These are phyloP conservation scores for Sericinus montela DNA, from an alignment of 2,888 invertebrate genomes.

Conservation along the genomic window DNA sequence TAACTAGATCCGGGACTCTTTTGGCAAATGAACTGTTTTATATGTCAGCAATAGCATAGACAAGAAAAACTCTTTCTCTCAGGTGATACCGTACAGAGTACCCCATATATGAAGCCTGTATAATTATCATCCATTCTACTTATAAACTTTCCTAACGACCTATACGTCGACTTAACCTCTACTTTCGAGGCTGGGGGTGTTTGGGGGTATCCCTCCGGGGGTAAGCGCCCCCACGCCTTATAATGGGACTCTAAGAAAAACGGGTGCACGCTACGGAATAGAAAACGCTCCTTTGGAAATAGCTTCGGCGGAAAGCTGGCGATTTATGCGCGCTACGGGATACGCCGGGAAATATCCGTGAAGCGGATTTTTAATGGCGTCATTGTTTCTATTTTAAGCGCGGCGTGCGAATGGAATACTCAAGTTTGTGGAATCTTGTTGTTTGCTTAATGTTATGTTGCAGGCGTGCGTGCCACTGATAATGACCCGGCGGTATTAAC, in stretches of 20 bases:
- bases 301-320: constrained; percentile 77
- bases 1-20: not conserved
- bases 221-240: constrained; percentile 51
- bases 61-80: constrained; percentile 45
- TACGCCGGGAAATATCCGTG: constrained; percentile 74
- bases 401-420: constrained; percentile 74
- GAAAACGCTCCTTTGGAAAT: constrained; percentile 78
- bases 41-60: not conserved
- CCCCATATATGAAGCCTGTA: constrained; percentile 67
- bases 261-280: constrained; percentile 76
- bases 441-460: constrained; percentile 41
- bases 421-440: constrained; percentile 46
- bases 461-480: constrained; percentile 29
- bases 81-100: constrained; percentile 67
- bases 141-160: constrained; percentile 79
- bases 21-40: not conserved
- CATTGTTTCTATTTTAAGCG: constrained; percentile 78
- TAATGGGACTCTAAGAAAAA: constrained; percentile 78
- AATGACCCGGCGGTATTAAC: constrained; percentile 19
- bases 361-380: constrained; percentile 77
- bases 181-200: constrained; percentile 59
- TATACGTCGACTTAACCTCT: constrained; percentile 78
- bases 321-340: constrained; percentile 77
- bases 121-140: constrained; percentile 79
- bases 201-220: constrained; percentile 29